Evolutionary conservation across 1,140 invertebrate genomes (phyloP).

Genomic region (Panagrolaimus sp.): DNA sequence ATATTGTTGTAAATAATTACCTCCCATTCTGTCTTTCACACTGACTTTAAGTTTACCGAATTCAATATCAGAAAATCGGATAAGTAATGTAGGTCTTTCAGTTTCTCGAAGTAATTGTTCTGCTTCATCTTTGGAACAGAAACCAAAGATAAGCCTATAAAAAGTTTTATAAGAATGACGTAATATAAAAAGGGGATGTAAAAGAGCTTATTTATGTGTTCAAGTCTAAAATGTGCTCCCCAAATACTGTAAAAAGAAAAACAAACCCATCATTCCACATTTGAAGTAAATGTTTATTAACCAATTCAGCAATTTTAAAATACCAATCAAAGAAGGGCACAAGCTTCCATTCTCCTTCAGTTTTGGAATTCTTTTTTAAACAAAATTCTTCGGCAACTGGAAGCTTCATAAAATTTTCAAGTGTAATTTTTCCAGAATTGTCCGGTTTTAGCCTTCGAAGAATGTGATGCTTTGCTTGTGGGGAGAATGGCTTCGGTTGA

Average conservation of each 20-base stretch:
- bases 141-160: slow-evolving; percentile 45
- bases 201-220: no score
- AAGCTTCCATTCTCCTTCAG: slow-evolving; percentile 57
- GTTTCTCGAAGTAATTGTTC: slow-evolving; percentile 47
- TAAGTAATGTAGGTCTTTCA: slow-evolving; percentile 45
- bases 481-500: slow-evolving; percentile 42
- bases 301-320: slow-evolving; percentile 56
- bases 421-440: slow-evolving; percentile 35
- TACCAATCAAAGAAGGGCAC: slow-evolving; percentile 44
- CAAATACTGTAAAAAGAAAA: no score
- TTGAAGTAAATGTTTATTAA: slow-evolving; percentile 54
- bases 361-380: slow-evolving; percentile 36
- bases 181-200: no score
- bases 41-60: slow-evolving; percentile 57
- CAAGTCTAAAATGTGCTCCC: no score
- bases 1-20: slow-evolving; percentile 26
- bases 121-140: slow-evolving; percentile 55
- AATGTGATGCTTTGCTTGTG: slow-evolving; percentile 48
- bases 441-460: slow-evolving; percentile 51
- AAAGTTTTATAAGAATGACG: not conserved
- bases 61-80: slow-evolving; percentile 57
- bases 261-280: slow-evolving; percentile 57
- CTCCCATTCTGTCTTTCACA: slow-evolving; percentile 48
- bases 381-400: slow-evolving; percentile 50
- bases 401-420: slow-evolving; percentile 56